Base-by-base conservation (phyloP, 2,888 invertebrate genomes). In the Neuroscelio doddi region DNA sequence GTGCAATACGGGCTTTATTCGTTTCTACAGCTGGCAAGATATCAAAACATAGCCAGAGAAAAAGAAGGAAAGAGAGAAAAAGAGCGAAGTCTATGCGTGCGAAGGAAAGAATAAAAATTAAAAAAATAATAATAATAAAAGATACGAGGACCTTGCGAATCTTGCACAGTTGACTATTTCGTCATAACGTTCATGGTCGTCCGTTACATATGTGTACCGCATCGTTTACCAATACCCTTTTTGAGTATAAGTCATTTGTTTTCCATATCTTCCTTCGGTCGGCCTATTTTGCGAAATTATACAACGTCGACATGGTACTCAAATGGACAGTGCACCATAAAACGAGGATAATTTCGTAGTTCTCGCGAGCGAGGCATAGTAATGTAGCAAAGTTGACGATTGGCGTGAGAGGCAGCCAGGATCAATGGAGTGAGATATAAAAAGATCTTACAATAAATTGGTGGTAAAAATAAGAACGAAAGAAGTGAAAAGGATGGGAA, bases 371-470 rank as follows among this genome's bases (percentile, higher is more conserved):
- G 59, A 69, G 64, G 61, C 68, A 66, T 56, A 69, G 69, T 57
- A 65, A 69, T 55, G 71, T n/a, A n/a, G 64, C 57, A 64, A 62
- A 58, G 27, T 66, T 70, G 53, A 63, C 64, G 56, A n/a, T n/a
- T n/a, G 57, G 70, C 71, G 68, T 66, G 57, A 59, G 12, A 70
- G 67, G 52, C 53, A 68, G 64, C 58, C 59, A 57, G 63, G 59
- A 58, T 47, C 26, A 41, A 9, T 42, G 52, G 51, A 61, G 41
- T 42, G 47, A 59, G 32, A 55, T 10, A 16, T 62, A 51, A 52
- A 39, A 29, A 26, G 29, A 8, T 30, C 4, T 9, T 17, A 21
- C 1, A 50, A 24, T 32, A 34, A 49, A 42, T n/a, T 34, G 1
- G 16, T 41, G 15, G 15, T 12, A 24, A 17, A 41, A 41, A 17